phyloP scores from a whole-genome alignment of 1,140 invertebrate species.

The Eurosta solidaginis region DNA sequence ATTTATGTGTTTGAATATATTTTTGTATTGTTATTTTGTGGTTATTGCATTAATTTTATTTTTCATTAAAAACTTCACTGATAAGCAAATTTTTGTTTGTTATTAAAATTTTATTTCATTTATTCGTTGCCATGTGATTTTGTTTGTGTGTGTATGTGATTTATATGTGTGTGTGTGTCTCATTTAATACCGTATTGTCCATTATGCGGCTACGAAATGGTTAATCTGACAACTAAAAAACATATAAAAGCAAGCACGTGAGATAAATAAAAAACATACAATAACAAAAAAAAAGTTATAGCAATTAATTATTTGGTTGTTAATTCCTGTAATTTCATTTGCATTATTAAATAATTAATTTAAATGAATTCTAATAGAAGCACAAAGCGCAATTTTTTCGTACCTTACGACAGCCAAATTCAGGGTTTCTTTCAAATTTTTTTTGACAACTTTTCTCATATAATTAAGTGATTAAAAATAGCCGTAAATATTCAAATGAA shows the following conservation, averaged over 20 bases:
- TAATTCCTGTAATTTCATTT: conserved; percentile 12
- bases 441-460: neutral
- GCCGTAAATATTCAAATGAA: too few species aligned
- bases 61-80: conserved; percentile 24
- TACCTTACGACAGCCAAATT: conserved; percentile 1
- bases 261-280: neutral
- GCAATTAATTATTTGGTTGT: neutral
- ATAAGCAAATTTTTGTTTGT: conserved; percentile 5
- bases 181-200: conserved; percentile 1
- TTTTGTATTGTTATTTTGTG: neutral
- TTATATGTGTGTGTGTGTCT: neutral
- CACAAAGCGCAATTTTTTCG: neutral
- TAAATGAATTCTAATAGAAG: conserved; percentile 8
- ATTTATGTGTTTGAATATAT: neutral
- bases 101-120: conserved; percentile 14
- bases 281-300: neutral
- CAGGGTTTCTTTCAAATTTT: neutral
- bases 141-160: neutral
- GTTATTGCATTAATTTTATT: conserved; percentile 27
- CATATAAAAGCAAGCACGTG: neutral
- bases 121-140: too few species aligned
- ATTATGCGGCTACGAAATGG: neutral
- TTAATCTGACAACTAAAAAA: conserved; percentile 8
- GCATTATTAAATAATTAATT: conserved; percentile 22
- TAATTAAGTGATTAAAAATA: too few species aligned